phyloP scores from a whole-genome alignment of 92 coral and sea anemone species.

The Parazoanthus darwini region DNA sequence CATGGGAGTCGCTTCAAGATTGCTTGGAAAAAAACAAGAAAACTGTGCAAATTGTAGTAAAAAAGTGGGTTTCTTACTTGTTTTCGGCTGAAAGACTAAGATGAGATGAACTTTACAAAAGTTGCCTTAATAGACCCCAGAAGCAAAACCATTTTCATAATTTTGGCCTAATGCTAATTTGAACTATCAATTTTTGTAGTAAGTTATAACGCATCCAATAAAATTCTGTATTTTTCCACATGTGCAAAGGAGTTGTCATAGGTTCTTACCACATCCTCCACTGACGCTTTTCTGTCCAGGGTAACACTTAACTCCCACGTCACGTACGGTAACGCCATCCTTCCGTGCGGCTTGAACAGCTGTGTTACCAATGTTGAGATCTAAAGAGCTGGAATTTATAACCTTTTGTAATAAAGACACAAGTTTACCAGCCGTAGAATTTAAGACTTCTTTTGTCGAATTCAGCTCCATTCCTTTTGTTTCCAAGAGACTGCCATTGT shows the following conservation, averaged over 20 bases:
- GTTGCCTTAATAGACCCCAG: too few relatives aligned
- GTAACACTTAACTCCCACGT: background rate
- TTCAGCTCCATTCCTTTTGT: background rate
- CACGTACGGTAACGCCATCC: background rate
- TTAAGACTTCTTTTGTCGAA: background rate
- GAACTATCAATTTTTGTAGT: background rate
- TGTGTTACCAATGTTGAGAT: constrained; percentile 22
- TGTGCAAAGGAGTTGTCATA: too few relatives aligned
- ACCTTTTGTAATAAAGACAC: background rate
- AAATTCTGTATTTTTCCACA: too few relatives aligned
- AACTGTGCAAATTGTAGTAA: too few relatives aligned
- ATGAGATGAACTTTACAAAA: too few relatives aligned
- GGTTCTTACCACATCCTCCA: background rate
- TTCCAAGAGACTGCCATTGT: background rate
- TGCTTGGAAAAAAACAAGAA: too few relatives aligned
- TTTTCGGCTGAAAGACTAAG: too few relatives aligned
- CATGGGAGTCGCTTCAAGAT: too few relatives aligned
- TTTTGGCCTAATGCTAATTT: too few relatives aligned
- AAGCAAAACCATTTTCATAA: too few relatives aligned
- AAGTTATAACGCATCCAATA: background rate
- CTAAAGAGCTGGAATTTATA: constrained; percentile 18
- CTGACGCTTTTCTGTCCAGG: background rate
- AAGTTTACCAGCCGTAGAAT: constrained; percentile 11
- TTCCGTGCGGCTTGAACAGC: constrained; percentile 2
- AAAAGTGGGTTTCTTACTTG: too few relatives aligned